Evolutionary conservation across 2,113 vertebrate species (phyloP), one percentile per base, ranked within the genome.

Genomic region (Xerus inauris): DNA sequence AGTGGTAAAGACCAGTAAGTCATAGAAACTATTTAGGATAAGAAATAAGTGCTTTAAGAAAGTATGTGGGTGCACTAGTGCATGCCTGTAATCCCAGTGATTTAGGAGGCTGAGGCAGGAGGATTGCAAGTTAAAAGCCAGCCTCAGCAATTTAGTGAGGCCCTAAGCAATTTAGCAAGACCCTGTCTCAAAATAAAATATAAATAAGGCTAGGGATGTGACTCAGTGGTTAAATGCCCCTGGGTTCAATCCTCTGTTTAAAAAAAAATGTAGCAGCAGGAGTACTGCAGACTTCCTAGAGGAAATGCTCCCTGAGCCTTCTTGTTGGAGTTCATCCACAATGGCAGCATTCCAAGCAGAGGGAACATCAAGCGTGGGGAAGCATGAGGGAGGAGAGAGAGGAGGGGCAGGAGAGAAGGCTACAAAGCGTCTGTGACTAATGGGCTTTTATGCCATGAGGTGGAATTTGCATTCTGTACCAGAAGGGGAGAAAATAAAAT

Each of bases 1-100:
- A 86, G 20, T 24, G 51, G 57, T 72, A 62, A 75, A 87, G 49
- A 59, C 13, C 73, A 22, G 22, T 69, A 87, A 71, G 11, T 81
- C 89, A 76, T 8, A 80, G 71, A 86, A 90, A 76, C 20, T 51
- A 51, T 85, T 38, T 49, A 89, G 19, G 32, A 13, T 59, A 38
- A 51, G 17, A 54, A 85, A 72, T 65, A 88, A 93, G 38, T 95
- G 22, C 24, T 82, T 94, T 85, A 54, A n/a, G 57, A 73, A 91
- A 89, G 26, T 57, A 57, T 57, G 54, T 17, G 49, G 49, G 14
- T 51, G 49, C 4, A 51, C 13, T 51, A 51, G 49, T 51, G 49
- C 49, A 51, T 51, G 16, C 16, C 49, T 4, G 5, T 51, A 51
- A 51, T 51, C 4, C 49, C 3, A 51, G 13, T 17, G 16, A 51